Percentiles rank a stretch among this genome's conserved stretches.
phyloP scores from a whole-genome alignment of 2,113 vertebrate species.

The Paratilapia polleni region DNA sequence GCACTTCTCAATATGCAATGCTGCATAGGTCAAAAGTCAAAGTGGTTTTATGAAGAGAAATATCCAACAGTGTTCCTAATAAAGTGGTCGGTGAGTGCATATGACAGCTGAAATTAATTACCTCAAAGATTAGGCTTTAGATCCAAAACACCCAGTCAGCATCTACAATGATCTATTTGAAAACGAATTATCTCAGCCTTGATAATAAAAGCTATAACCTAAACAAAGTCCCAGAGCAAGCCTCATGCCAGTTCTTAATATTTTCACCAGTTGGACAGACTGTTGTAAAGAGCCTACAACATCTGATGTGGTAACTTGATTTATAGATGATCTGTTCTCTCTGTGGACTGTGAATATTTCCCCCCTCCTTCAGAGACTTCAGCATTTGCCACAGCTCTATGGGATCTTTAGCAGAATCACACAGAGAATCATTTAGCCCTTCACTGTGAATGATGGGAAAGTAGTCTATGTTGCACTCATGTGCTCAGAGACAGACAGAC shows the following conservation, averaged over 20 bases:
- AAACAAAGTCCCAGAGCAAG: background rate
- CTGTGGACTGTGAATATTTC: slow-evolving; percentile 38
- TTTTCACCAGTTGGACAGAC: background rate
- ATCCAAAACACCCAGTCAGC: background rate
- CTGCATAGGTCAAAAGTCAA: too few species aligned
- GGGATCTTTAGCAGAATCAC: background rate
- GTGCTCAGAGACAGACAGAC: slow-evolving; percentile 36
- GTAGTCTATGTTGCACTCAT: slow-evolving; percentile 28
- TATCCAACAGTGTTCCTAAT: background rate
- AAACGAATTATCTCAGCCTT: background rate
- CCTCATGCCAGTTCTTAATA: background rate
- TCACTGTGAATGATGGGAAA: slow-evolving; percentile 41
- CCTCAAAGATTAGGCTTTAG: background rate
- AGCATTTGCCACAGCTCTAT: slow-evolving; percentile 4
- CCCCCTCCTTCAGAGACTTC: slow-evolving; percentile 8
- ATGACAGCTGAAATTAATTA: background rate
- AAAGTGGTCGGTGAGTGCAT: background rate
- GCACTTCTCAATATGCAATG: too few species aligned
- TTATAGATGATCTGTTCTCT: slow-evolving; percentile 35
- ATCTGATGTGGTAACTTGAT: slow-evolving; percentile 34
- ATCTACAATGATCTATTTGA: background rate
- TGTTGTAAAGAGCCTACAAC: background rate
- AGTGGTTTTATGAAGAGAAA: too few species aligned
- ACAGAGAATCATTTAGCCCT: background rate
- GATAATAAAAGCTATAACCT: background rate